These are phyloP conservation scores for Pogonus chalceus DNA, from an alignment of 1,140 invertebrate genomes.

Conservation along the genomic window DNA sequence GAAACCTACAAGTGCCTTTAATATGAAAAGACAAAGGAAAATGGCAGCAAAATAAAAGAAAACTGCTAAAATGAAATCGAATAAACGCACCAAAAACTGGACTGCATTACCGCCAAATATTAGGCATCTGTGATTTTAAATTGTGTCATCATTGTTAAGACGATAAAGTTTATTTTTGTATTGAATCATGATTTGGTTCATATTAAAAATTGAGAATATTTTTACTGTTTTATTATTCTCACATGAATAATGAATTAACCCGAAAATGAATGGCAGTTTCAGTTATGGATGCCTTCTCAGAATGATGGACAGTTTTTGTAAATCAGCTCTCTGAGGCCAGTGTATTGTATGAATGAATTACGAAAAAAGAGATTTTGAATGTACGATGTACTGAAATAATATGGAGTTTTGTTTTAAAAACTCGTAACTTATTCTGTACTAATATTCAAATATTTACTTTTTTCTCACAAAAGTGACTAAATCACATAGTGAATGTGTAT, in stretches of 20 bases:
- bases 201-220: not conserved
- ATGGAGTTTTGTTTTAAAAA: slow-evolving; percentile 5
- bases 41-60: not conserved
- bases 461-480: too few relatives aligned
- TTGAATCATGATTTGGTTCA: not conserved
- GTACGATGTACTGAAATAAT: not conserved
- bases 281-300: not conserved
- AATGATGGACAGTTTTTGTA: not conserved
- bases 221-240: not conserved
- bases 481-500: not conserved
- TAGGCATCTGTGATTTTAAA: not conserved
- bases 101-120: not conserved
- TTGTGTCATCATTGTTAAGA: not conserved
- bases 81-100: not conserved
- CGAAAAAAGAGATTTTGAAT: not conserved
- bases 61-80: not conserved
- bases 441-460: not conserved
- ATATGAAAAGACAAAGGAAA: not conserved
- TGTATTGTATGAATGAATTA: not conserved
- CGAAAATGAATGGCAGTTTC: not conserved
- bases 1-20: not conserved
- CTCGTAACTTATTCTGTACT: not conserved
- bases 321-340: not conserved
- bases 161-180: not conserved
- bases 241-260: not conserved